Evolutionary conservation across 2,888 invertebrate genomes (phyloP).

Genomic region (Lepas anatifera): DNA sequence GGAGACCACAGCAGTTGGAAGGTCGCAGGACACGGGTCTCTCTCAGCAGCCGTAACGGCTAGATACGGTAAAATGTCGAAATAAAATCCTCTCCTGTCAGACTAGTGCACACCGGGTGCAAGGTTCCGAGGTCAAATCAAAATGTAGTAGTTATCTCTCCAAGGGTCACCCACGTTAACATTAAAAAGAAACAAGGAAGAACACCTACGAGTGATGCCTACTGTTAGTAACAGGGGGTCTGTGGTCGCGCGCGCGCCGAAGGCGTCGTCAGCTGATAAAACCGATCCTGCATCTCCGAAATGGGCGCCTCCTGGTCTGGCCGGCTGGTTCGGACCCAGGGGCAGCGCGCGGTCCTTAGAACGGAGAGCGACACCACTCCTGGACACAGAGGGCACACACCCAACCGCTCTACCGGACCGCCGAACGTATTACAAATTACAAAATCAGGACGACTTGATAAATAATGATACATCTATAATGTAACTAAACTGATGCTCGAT

Average conservation of each 20-base stretch:
- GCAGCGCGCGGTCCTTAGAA: neutral
- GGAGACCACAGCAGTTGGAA: neutral
- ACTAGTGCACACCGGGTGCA: neutral
- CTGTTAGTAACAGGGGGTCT: neutral
- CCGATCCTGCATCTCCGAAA: neutral
- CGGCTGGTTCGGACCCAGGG: neutral
- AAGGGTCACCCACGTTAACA: neutral
- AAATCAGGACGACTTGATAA: slow-evolving; percentile 13
- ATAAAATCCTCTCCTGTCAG: neutral
- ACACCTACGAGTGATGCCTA: neutral
- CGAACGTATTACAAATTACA: slow-evolving; percentile 7
- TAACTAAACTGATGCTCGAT: slow-evolving; percentile 10
- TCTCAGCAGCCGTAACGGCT: neutral
- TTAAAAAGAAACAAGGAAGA: neutral
- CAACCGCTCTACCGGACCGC: neutral
- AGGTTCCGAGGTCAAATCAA: too few relatives aligned
- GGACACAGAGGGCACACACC: neutral
- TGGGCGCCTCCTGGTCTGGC: neutral
- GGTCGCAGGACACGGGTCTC: neutral
- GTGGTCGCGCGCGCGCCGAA: too few relatives aligned
- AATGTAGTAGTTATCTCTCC: too few relatives aligned
- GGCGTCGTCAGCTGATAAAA: slow-evolving; percentile 2
- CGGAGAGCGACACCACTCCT: too few relatives aligned
- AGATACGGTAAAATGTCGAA: neutral
- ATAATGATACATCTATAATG: slow-evolving; percentile 13